Evolutionary conservation across 2,113 vertebrate species (phyloP).

Genomic region (Agelaius phoeniceus): DNA sequence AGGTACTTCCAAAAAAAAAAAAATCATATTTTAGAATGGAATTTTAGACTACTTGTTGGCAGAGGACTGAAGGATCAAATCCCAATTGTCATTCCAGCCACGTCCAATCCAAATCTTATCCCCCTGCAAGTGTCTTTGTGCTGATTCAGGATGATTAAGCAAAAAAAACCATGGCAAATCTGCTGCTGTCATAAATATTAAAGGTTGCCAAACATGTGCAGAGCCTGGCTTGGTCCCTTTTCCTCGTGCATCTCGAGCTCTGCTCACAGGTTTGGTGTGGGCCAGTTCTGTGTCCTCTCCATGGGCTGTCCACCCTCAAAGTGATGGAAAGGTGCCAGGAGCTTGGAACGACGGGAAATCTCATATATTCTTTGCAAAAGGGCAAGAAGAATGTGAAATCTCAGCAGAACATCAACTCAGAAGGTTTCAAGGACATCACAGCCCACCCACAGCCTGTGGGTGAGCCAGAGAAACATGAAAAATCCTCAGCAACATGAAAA

Average conservation of each 20-base stretch:
- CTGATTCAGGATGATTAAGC: background rate
- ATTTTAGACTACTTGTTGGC: background rate
- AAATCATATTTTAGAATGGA: background rate
- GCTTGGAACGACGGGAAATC: background rate
- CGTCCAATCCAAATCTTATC: background rate
- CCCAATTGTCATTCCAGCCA: background rate
- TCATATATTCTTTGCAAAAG: background rate
- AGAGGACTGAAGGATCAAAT: background rate
- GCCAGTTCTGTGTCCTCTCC: background rate
- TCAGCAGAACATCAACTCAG: background rate
- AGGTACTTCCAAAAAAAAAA: background rate
- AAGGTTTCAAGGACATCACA: background rate
- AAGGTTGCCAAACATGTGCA: background rate
- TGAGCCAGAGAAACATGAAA: background rate
- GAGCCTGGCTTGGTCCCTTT: background rate
- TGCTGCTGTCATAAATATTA: background rate
- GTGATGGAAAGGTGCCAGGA: background rate
- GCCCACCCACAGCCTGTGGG: background rate
- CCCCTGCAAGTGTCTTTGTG: fast-evolving
- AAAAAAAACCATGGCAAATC: fast-evolving
- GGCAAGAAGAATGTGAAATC: background rate
- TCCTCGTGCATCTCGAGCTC: background rate
- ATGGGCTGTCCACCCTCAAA: background rate
- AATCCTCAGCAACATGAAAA: background rate
- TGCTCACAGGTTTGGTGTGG: background rate